Percentiles rank a stretch among this genome's conserved stretches.
phyloP scores from a whole-genome alignment of 2,888 invertebrate genomes.

The Callosobruchus maculatus region DNA sequence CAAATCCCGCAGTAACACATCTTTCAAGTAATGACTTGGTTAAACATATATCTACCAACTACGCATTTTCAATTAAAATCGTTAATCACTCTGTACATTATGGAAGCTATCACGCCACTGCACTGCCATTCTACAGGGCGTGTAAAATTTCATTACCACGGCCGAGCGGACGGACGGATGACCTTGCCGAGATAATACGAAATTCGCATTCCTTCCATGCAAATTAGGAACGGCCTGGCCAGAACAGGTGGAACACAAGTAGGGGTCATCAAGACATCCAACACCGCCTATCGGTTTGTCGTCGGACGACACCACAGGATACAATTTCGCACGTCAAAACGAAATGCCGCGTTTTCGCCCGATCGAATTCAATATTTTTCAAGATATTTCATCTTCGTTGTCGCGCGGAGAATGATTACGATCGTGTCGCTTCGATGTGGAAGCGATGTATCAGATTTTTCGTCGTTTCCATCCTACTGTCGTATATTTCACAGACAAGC shows the following conservation, averaged over 20 bases:
- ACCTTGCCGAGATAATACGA: neutral
- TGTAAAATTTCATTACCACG: neutral
- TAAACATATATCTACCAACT: too few species aligned
- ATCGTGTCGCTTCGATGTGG: too few species aligned
- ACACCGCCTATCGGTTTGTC: neutral
- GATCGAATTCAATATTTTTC: neutral
- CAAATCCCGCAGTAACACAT: too few species aligned
- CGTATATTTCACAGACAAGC: too few species aligned
- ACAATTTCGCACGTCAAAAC: neutral
- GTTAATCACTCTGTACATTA: too few species aligned
- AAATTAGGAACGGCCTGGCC: neutral
- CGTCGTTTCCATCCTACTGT: too few species aligned
- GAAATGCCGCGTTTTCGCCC: neutral
- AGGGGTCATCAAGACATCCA: neutral
- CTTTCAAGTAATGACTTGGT: too few species aligned
- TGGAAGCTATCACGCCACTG: neutral
- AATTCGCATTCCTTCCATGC: neutral
- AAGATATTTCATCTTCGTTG: neutral
- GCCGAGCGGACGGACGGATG: neutral
- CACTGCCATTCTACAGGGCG: neutral
- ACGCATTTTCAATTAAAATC: too few species aligned
- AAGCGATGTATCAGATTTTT: too few species aligned
- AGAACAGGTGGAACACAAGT: neutral
- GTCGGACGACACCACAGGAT: neutral
- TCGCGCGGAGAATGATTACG: neutral